Base-by-base conservation (phyloP, 2,113 vertebrate genomes). In the Mus pahari region DNA sequence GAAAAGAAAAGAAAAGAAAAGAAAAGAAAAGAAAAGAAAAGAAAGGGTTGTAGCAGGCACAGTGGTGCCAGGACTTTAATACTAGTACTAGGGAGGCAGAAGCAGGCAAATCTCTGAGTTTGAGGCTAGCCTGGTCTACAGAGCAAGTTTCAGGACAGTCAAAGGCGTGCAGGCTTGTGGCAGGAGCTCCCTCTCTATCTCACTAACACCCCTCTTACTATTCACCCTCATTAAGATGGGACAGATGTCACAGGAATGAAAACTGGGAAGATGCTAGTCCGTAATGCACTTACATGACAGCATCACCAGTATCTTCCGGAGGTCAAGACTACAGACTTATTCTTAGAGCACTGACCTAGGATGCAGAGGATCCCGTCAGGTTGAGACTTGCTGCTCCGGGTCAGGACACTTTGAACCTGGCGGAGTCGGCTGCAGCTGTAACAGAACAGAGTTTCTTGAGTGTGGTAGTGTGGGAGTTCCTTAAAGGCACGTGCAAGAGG, bases 291-390 rank as follows among this genome's bases (percentile, higher is more conserved):
- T 78, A 81, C 13, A 17, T 64, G 39, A 73, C 1, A 79, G 60
- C 50, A 55, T 42, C 62, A 71, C 58, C 74, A 92, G 39, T 20
- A 60, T 36, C 58, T 68, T 66, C 83, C 60, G 66, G 83, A 33
- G 83, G 31, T 45, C 26, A 84, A 68, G 60, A 36, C n/a, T 82
- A 48, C 75, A 86, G 74, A 78, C 7, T 79, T 33, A 55, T 73
- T 58, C 42, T 64, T 62, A 90, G 79, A 90, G n/a, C 58, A 97
- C 98, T 97, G 89, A 99, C 99, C 99, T 39, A 99, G 98, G 97
- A 99, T 99, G 98, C 99, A 99, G 91, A 99, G 98, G 97, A 99
- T 99, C 81, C 99, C 99, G 91, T 99, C 99, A 2, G 99, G 99
- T 39, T 97, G 98, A 92, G 98, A 97, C 95, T 98, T 98, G 97